phyloP scores from a whole-genome alignment of 2,113 vertebrate genomes.

The Ailuropoda melanoleuca region DNA sequence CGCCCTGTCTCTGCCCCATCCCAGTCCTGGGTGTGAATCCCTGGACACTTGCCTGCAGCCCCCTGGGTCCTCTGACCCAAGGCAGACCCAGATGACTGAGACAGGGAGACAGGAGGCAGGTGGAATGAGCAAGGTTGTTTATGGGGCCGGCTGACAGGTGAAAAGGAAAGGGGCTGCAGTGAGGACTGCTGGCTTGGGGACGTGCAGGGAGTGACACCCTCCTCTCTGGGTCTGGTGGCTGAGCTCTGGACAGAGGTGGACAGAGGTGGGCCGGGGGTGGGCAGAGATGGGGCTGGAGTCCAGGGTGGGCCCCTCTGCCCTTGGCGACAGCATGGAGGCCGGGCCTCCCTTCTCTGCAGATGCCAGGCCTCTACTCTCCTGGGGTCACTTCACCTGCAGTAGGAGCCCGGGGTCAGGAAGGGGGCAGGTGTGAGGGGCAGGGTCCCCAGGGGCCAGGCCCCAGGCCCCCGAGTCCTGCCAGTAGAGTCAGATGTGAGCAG shows the following conservation, averaged over 20 bases:
- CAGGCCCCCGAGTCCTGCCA: background rate
- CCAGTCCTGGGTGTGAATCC: fast-evolving
- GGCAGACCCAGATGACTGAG: fast-evolving
- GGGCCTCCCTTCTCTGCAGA: background rate
- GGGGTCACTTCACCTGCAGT: background rate
- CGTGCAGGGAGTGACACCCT: fast-evolving
- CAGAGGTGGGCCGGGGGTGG: fast-evolving
- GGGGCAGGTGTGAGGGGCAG: fast-evolving
- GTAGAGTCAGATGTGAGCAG: background rate
- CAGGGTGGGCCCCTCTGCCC: background rate
- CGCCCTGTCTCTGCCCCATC: fast-evolving
- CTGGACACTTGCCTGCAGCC: fast-evolving
- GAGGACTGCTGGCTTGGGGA: background rate
- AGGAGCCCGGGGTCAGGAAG: background rate
- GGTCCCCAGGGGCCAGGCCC: background rate
- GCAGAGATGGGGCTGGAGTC: background rate
- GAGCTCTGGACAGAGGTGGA: background rate
- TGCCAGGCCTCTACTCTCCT: fast-evolving
- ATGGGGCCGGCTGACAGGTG: fast-evolving
- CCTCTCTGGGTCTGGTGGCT: background rate
- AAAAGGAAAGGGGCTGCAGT: background rate
- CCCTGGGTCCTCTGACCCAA: background rate
- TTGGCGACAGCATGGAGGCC: fast-evolving
- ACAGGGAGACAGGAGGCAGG: background rate
- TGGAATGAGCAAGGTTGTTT: background rate